Percentiles rank a stretch among this genome's conserved stretches.
Conservation (phyloP, 2,113 vertebrate genomes). For the Microcebus tavaratra region DNA sequence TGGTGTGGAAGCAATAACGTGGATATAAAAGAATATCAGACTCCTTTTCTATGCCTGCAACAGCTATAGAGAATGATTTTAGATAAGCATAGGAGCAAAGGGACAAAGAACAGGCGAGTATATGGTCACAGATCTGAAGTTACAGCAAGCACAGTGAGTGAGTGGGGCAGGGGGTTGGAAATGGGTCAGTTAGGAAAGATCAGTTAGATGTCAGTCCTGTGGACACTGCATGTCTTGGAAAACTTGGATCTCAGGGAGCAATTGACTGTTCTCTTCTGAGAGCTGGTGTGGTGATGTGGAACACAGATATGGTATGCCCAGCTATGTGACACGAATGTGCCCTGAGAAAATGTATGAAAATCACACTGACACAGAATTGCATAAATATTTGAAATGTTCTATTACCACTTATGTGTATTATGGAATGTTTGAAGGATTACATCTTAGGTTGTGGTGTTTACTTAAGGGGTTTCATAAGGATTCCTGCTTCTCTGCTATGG, state of each 20-base stretch:
- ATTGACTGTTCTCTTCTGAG: neutral
- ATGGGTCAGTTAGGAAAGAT: neutral
- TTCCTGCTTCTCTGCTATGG: neutral
- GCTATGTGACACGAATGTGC: neutral
- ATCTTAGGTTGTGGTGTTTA: neutral
- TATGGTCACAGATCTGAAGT: neutral
- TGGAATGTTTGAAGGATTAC: neutral
- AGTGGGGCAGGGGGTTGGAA: neutral
- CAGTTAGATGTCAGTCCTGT: neutral
- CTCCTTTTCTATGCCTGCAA: neutral
- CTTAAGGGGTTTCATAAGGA: neutral
- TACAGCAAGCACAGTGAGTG: neutral
- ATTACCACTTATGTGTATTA: neutral
- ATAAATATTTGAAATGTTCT: neutral
- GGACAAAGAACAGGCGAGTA: neutral
- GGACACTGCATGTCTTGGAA: neutral
- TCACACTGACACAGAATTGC: neutral
- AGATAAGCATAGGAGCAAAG: neutral
- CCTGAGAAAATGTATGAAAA: neutral
- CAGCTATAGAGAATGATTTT: neutral
- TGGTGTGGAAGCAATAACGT: neutral
- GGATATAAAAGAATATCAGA: neutral
- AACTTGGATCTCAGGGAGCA: neutral
- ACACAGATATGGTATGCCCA: neutral
- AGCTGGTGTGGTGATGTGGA: neutral